Conservation (phyloP, 2,888 invertebrate species). For the Aproaerema taeniolella region DNA sequence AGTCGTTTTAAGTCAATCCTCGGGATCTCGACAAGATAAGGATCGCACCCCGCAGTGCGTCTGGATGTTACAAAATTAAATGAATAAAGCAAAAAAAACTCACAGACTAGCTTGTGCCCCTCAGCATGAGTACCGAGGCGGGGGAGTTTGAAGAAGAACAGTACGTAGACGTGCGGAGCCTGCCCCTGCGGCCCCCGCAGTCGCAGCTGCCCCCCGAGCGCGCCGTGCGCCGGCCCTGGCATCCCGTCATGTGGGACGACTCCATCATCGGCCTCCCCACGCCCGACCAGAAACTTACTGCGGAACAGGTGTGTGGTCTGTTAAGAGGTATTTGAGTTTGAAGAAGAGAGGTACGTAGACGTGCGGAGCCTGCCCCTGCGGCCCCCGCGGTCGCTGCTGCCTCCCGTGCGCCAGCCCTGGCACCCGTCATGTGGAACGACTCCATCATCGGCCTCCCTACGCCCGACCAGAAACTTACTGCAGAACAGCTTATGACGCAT, state of each 20-base stretch:
- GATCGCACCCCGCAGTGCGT: too few relatives aligned
- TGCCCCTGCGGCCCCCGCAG: constrained; percentile 70
- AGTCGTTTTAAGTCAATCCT: too few relatives aligned
- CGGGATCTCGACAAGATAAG: too few relatives aligned
- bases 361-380: constrained; percentile 53
- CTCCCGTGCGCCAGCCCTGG: constrained; percentile 78
- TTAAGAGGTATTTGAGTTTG: constrained; percentile 35
- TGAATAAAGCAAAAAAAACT: too few relatives aligned
- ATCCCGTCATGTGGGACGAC: constrained; percentile 80
- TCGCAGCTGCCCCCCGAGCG: constrained; percentile 62
- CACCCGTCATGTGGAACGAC: constrained; percentile 81
- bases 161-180: constrained; percentile 55
- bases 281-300: constrained; percentile 33
- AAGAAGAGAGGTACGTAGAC: constrained; percentile 59
- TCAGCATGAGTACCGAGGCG: too few relatives aligned
- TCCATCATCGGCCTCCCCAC: constrained; percentile 53
- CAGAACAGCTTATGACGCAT: too few relatives aligned
- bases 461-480: constrained; percentile 33
- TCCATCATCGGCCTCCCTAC: constrained; percentile 53
- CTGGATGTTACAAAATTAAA: too few relatives aligned
- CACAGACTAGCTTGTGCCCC: too few relatives aligned
- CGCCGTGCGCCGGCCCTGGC: constrained; percentile 78
- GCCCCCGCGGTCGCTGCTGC: constrained; percentile 69
- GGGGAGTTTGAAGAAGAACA: constrained; percentile 46
- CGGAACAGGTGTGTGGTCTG: not conserved